Base-by-base conservation (phyloP, 2,888 invertebrate genomes). In the Morpho deidamia region DNA sequence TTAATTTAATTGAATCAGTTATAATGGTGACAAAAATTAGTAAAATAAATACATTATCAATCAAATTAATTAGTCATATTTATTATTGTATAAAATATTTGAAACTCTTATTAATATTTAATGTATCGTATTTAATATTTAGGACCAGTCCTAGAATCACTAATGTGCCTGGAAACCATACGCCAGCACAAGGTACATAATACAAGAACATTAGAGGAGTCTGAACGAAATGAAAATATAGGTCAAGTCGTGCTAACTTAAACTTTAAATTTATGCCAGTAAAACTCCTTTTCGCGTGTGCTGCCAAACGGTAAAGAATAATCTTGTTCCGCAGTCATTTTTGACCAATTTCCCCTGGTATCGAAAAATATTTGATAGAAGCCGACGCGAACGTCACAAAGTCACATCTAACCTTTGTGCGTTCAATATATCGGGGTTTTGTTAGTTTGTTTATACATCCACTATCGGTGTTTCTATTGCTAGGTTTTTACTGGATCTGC, bases 301-400 rank as follows among this genome's bases (percentile, higher is more conserved):
- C 33, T 51, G 34, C 8, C 44, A 32, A 32, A 60, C 61, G 68
- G 66, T 61, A 67, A 63, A 64, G 75, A 75, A 78, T 81, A 82
- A 82, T 78, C 78, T 78, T 71, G 77, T 82, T 78, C 70, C 69
- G 65, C 69, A 76, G 74, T 81, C 76, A 78, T 81, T 83, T 83
- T 82, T 80, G 81, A 82, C 81, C 81, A 80, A 82, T 81, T 83
- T 79, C 76, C 72, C 69, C 70, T 69, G 74, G 70, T 78, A 81
- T 81, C 81, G 81, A 78, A 81, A 68, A 83, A 81, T 82, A 79
- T 83, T 79, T 78, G 74, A 75, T 74, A 71, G 67, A 72, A 66
- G 66, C 70, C 67, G 70, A 62, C 41, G 68, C 39, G 38, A 39
- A 47, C 62, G 67, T 69, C 62, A 71, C 70, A 72, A 72, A 72